Base-by-base conservation (phyloP, 2,113 vertebrate species). In the Rafetus swinhoei region DNA sequence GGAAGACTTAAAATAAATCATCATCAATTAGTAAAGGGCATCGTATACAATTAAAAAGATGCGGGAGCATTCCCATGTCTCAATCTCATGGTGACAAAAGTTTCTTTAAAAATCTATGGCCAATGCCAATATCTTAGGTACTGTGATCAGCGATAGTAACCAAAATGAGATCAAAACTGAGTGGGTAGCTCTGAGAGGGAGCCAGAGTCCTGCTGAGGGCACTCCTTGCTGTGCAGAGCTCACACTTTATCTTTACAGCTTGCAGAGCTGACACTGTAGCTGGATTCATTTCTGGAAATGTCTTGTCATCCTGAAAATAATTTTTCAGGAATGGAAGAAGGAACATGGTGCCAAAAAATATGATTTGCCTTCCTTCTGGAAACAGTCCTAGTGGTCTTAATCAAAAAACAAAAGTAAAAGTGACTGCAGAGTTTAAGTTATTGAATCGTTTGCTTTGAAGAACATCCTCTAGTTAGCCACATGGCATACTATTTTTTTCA, bases 231-330 rank as follows among this genome's bases (percentile, higher is more conserved):
- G 82, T 69, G 90, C 89, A 94, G 92, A 90, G 86, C 92, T 93
- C 88, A 95, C 86, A 92, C 80, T 57, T 69, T 94, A 86, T 96
- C 95, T 96, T 94, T 96, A 96, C 94, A 97, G 95, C 95, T 93
- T 95, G 94, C 93, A 95, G 90, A 94, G 87, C 88, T 88, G 90
- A 96, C 85, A 89, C 81, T 83, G 65, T 76, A 93, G 90, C 56
- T 90, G 59, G 90, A 86, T 85, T 95, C 81, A 84, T 95, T 96
- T 97, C 91, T 94, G 79, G 74, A 95, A 89, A 91, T 92, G 87
- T 94, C 90, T 93, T 82, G 86, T 94, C 94, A 95, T 93, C 93
- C 65, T 19, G n/a, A 94, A n/a, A 60, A 79, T 92, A 93, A 35
- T 85, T 95, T 87, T 93, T 93, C 87, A 94, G 93, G 90, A 96